These are phyloP conservation scores for Plutella xylostella DNA, from an alignment of 2,888 invertebrate species.

Conservation along the genomic window DNA sequence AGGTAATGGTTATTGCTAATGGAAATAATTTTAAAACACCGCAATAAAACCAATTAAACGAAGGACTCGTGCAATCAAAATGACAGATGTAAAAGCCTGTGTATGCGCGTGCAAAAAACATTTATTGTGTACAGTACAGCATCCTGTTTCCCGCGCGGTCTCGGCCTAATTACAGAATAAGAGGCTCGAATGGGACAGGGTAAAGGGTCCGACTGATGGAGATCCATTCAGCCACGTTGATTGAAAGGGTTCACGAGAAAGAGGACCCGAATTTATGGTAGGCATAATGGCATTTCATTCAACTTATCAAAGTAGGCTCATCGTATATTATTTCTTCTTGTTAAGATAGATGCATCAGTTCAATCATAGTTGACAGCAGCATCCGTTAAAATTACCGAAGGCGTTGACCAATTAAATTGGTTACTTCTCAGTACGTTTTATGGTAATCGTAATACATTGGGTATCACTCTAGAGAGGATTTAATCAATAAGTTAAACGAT, in stretches of 20 bases:
- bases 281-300: constrained; percentile 37
- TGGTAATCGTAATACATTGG: not conserved
- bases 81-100: constrained; percentile 20
- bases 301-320: constrained; percentile 26
- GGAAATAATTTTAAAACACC: constrained; percentile 3
- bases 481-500: constrained; percentile 35
- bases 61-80: constrained; percentile 6
- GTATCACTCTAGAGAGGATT: constrained; percentile 21
- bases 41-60: constrained; percentile 9
- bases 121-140: constrained; percentile 35
- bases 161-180: constrained; percentile 52
- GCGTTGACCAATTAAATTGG: not conserved
- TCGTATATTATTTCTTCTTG: constrained; percentile 15
- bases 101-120: constrained; percentile 25
- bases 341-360: not conserved
- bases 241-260: constrained; percentile 47
- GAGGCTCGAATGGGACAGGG: constrained; percentile 29
- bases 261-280: constrained; percentile 11
- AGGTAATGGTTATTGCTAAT: not conserved
- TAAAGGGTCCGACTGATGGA: constrained; percentile 50
- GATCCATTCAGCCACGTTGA: constrained; percentile 47
- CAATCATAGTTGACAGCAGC: not conserved
- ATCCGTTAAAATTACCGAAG: not conserved
- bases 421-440: too few relatives aligned
- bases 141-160: constrained; percentile 47